Evolutionary conservation across 2,113 vertebrate genomes (phyloP).

Genomic region (Mormyrus iriodes): DNA sequence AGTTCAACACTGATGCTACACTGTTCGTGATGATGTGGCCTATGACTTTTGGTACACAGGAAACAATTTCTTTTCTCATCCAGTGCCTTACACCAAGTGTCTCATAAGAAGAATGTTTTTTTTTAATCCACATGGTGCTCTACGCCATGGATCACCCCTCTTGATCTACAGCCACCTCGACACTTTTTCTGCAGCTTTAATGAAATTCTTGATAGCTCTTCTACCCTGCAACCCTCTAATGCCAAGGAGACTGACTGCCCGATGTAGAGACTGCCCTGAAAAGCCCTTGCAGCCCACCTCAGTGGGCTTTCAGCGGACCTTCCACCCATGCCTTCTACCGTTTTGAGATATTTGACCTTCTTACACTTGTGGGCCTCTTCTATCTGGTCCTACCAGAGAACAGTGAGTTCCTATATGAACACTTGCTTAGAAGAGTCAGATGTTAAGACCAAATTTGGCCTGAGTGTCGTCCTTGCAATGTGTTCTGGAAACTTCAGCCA

Average conservation of each 20-base stretch:
- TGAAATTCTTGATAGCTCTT: too few relatives aligned
- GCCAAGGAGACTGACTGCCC: too few relatives aligned
- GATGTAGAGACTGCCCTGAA: too few relatives aligned
- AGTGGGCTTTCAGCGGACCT: too few relatives aligned
- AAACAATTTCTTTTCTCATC: not conserved
- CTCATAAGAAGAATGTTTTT: not conserved
- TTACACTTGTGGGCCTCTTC: not conserved
- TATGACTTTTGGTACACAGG: not conserved
- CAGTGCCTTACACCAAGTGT: not conserved
- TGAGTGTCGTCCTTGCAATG: not conserved
- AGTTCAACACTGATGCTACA: not conserved
- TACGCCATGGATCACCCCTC: not conserved
- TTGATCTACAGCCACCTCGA: not conserved
- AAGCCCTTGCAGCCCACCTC: too few relatives aligned
- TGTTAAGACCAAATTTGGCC: not conserved
- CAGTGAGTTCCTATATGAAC: not conserved
- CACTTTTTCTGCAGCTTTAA: too few relatives aligned
- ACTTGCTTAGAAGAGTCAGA: not conserved
- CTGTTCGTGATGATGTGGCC: not conserved
- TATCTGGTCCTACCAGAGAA: not conserved
- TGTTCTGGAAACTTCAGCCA: not conserved
- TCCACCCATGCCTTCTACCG: not conserved
- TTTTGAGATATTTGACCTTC: not conserved
- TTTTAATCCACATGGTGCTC: too few relatives aligned
- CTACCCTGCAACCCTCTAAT: too few relatives aligned